These are phyloP conservation scores for Huso huso DNA, from an alignment of 2,797 vertebrate genomes.

Conservation along the genomic window DNA sequence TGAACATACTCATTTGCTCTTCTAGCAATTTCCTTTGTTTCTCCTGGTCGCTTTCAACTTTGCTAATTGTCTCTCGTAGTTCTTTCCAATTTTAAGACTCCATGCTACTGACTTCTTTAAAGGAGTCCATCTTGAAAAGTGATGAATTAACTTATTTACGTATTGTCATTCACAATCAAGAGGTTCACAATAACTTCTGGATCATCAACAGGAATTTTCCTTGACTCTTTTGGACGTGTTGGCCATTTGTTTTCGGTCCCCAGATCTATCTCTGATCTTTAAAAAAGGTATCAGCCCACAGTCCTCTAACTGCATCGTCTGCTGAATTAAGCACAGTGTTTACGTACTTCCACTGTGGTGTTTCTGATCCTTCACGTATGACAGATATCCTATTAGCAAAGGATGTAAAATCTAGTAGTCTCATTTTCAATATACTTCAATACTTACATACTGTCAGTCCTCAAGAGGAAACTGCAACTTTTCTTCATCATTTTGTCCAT, in stretches of 20 bases:
- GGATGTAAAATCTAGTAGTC: constrained; percentile 1
- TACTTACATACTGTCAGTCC: constrained; percentile 4
- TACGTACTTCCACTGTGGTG: constrained; percentile 16
- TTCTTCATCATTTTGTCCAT: constrained; percentile 8
- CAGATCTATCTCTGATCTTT: constrained; percentile 5
- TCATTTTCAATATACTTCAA: constrained; percentile 12
- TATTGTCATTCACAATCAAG: background rate
- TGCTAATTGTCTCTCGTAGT: background rate
- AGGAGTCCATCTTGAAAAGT: constrained; percentile 8
- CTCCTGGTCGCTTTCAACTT: too few species aligned
- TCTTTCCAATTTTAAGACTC: constrained; percentile 17
- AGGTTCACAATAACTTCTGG: constrained; percentile 8
- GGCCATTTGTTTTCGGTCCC: constrained; percentile 1
- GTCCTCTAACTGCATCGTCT: constrained; percentile 9
- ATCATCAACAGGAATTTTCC: constrained; percentile 2
- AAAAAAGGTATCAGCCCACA: background rate
- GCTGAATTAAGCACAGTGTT: constrained; percentile 14
- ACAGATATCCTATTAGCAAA: background rate
- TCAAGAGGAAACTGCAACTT: background rate
- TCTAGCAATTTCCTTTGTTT: too few species aligned
- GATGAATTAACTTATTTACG: background rate
- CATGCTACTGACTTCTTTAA: constrained; percentile 15
- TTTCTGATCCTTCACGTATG: constrained; percentile 2
- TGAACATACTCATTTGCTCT: too few species aligned
- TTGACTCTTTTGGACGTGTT: background rate